Base-by-base conservation (phyloP, 2,797 vertebrate species). In the Lithobates sylvaticus region DNA sequence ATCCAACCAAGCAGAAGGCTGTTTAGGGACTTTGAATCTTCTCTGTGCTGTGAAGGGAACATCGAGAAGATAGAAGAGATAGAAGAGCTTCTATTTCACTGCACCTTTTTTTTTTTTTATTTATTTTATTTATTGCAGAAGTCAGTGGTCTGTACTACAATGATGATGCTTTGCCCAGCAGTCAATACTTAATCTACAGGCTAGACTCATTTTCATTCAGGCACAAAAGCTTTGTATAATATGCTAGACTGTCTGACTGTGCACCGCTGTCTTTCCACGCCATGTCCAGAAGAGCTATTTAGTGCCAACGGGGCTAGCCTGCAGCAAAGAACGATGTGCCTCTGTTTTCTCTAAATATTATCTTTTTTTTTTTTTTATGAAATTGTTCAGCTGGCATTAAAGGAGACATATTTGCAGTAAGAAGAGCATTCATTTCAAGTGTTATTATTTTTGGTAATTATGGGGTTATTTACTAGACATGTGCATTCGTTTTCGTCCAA, bases 111-210 rank as follows among this genome's bases (percentile, higher is more conserved):
- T 91, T 84, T 39, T 39, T 39, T 39, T 39, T 32, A 29, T 29
- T 29, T 29, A 29, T 29, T 29, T 36, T 36, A 6, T 36, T 36
- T 36, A 88, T 91, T 93, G 90, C 86, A 44, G 86, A 89, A 88
- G 87, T 89, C 89, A 86, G n/a, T 91, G 85, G 84, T 89, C 86
- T 92, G 88, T 91, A 92, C 89, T 89, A 89, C 82, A 88, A 82
- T 80, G 68, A 0, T 58, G 78, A 75, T 85, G 77, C 85, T 90
- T 85, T 90, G 85, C 78, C 84, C 84, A 79, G 88, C 68, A 92
- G 90, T 89, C 92, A 91, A 54, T 89, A 89, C 29, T 90, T 76
- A 81, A 88, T 90, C 88, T 87, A 83, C 76, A 92, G 90, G 84
- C 87, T 85, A 89, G 88, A 83, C 74, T 70, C 65, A 85, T 85